Percentiles rank a stretch among this genome's conserved stretches.
phyloP scores from a whole-genome alignment of 2,888 invertebrate species.

The Drosophila prolongata region DNA sequence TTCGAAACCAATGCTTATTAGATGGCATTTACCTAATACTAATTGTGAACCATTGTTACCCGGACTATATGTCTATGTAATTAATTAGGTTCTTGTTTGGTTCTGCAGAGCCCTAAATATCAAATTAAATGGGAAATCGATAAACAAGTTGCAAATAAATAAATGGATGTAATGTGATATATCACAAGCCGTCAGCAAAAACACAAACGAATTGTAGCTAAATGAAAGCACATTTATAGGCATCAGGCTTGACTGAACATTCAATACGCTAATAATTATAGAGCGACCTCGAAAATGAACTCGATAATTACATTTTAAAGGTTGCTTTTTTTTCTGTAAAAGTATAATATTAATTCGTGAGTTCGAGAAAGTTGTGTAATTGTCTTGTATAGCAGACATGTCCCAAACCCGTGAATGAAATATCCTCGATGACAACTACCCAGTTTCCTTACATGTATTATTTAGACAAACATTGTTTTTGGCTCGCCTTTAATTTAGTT shows the following conservation, averaged over 20 bases:
- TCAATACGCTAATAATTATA: not conserved
- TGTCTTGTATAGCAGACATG: too few species aligned
- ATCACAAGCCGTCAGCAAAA: constrained; percentile 8
- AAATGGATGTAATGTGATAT: constrained; percentile 28
- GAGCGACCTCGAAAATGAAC: not conserved
- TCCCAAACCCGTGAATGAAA: too few species aligned
- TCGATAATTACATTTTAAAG: too few species aligned
- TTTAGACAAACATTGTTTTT: too few species aligned
- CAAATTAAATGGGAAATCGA: constrained; percentile 53
- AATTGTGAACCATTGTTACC: constrained; percentile 53
- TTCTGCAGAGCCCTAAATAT: constrained; percentile 31
- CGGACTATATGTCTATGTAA: not conserved
- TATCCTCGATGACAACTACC: too few species aligned
- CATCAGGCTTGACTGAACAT: not conserved
- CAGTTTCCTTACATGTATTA: too few species aligned
- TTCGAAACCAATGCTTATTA: not conserved
- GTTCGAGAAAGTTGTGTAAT: too few species aligned
- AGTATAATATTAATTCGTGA: too few species aligned
- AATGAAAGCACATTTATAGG: not conserved
- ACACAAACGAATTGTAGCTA: constrained; percentile 4
- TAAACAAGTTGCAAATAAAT: constrained; percentile 23
- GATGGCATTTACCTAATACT: constrained; percentile 16
- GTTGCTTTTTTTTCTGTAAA: too few species aligned
- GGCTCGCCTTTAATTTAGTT: too few species aligned
- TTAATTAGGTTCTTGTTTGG: constrained; percentile 47